These are phyloP conservation scores for Nomada ruficornis DNA, from an alignment of 2,888 invertebrate genomes.

Conservation along the genomic window DNA sequence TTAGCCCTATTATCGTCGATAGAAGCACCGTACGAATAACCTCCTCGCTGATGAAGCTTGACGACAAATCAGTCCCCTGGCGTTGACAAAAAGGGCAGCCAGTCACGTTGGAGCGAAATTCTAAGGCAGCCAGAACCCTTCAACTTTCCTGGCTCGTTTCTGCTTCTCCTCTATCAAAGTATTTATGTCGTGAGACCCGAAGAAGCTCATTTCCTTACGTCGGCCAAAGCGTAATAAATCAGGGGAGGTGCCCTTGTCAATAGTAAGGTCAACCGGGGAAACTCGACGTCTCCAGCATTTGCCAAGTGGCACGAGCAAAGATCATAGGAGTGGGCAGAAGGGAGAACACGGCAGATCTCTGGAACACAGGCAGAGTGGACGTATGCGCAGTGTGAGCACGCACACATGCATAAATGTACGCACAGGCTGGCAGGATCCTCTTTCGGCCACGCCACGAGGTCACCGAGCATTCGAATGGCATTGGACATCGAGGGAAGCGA, in stretches of 20 bases:
- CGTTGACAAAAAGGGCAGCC: too few relatives aligned
- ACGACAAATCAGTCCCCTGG: too few relatives aligned
- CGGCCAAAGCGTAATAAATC: conserved; percentile 70
- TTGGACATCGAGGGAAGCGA: conserved; percentile 38
- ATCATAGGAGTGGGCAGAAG: conserved; percentile 10
- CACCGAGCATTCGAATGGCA: conserved; percentile 42
- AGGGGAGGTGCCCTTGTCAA: conserved; percentile 70
- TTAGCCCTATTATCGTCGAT: too few relatives aligned
- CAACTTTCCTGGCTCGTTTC: background rate
- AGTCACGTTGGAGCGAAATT: background rate
- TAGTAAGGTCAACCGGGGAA: conserved; percentile 74
- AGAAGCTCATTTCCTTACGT: conserved; percentile 65
- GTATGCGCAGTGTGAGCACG: conserved; percentile 50
- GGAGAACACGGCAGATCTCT: background rate
- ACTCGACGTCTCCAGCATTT: conserved; percentile 74
- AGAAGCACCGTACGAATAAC: background rate
- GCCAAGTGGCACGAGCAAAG: conserved; percentile 70
- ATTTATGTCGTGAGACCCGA: conserved; percentile 45
- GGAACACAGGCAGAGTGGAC: conserved; percentile 38
- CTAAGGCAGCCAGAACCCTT: background rate
- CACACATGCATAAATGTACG: conserved; percentile 38
- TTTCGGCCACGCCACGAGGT: conserved; percentile 45
- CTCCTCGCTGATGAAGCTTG: too few relatives aligned
- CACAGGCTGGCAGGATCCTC: conserved; percentile 17
- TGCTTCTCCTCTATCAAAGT: conserved; percentile 10